Base-by-base conservation (phyloP, 2,888 invertebrate genomes). In the Polymixis lichenea region DNA sequence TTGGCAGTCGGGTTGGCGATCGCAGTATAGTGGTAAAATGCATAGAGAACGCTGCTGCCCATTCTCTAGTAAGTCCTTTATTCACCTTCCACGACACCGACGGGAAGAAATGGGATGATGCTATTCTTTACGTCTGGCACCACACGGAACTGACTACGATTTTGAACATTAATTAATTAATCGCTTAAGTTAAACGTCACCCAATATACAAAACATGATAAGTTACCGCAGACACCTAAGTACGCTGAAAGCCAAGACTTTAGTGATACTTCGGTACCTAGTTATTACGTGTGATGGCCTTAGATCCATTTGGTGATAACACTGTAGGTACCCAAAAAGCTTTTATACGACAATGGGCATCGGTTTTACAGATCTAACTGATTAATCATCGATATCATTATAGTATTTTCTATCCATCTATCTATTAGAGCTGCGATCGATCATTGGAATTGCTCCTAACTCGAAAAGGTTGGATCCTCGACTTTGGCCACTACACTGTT, bases 401-500 rank as follows among this genome's bases (percentile, higher is more conserved):
- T 25, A 25, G 25, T 58, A 58, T 28, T 28, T 28, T 28, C 58
- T 17, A 58, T 28, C 28, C 17, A 58, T 28, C 58, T 25, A 58
- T 58, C 8, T 58, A 19, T 43, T n/a, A 46, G 13, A 56, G 13
- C 22, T 60, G 1, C 58, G n/a, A 51, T 65, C 77, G 28, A 58
- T 43, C 49, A 22, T 43, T 19, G 6, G 67, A 51, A 76, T 67
- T 5, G 32, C 22, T 53, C 3, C n/a, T 17, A 43, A 46, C 4
- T 78, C 1, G 4, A 17, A 76, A 61, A 69, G 46, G 32, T 78
- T 38, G n/a, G 4, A 46, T 61, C 49, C 11, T 77, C 13, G 38
- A 49, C 1, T 70, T 46, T 62, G 5, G 25, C 25, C 46, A 25
- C 19, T 32, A 61, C 28, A 28, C 4, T n/a, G 15, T 15, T 15